Base-by-base conservation (phyloP, 2,797 vertebrate genomes). In the Neosilurus hyrtlii region DNA sequence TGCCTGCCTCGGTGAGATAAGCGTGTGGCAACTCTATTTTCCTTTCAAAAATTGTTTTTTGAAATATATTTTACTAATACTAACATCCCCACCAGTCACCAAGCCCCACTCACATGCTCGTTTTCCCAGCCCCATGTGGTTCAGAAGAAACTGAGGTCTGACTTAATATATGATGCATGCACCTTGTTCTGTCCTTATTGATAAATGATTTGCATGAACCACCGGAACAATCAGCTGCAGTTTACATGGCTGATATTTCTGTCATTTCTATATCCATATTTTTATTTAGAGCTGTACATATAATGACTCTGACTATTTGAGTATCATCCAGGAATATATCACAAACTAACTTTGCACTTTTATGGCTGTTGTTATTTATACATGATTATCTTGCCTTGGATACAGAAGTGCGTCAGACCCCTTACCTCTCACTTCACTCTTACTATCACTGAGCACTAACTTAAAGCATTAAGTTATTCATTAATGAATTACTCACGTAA, bases 1-100 rank as follows among this genome's bases (percentile, higher is more conserved):
- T 93, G 93, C 92, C 91, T 91, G 77, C 91, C 91, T 90, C 93
- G 93, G 93, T 94, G 93, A 94, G 93, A 93, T 83, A 88, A 86
- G 73, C 75, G 76, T 89, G 90, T 92, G 89, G 89, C 88, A 89
- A 88, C 84, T 90, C 87, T 90, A 86, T 91, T 86, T 88, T 84
- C 82, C 35, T 82, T 82, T 84, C 26, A 85, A 26, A 82, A 68
- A 43, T 30, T 76, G 18, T 79, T 63, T 67, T 57, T 20, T 65
- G 78, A 68, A 24, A 35, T 54, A 49, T 84, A 26, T 66, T 26
- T 85, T 73, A 83, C 81, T 3, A 54, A 37, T 83, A 74, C 76
- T 73, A 57, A 79, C 82, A 79, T 71, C 54, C 35, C 51, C 61
- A 67, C 79, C 1, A 16, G 16, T 80, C 62, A 67, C 68, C 37